phyloP scores from a whole-genome alignment of 2,888 invertebrate species.

The Microchrysa polita region DNA sequence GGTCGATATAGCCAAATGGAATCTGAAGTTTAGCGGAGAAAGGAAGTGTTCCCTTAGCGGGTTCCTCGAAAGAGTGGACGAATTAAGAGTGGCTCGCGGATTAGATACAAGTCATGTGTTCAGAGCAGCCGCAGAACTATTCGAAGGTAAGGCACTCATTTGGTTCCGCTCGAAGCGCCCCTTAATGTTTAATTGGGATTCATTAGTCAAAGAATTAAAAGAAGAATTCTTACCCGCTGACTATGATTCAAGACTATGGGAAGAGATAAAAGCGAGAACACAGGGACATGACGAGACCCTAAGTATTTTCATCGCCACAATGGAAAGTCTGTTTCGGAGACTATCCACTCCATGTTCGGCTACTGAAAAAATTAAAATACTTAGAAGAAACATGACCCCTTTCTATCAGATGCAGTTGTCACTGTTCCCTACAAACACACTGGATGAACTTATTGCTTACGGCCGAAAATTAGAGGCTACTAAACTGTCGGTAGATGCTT shows the following conservation, averaged over 20 bases:
- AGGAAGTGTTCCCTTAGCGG: neutral
- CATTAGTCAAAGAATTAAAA: neutral
- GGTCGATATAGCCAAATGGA: neutral
- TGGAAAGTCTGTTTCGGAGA: constrained; percentile 4
- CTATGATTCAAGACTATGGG: neutral
- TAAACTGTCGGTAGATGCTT: no score
- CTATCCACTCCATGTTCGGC: neutral
- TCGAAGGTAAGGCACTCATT: neutral
- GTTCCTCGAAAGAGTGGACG: neutral
- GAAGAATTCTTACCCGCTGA: neutral
- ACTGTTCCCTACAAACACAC: no score
- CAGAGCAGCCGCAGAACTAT: neutral
- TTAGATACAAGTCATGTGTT: neutral
- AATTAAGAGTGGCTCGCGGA: neutral
- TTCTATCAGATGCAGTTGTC: no score
- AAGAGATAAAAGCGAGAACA: neutral
- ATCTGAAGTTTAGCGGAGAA: neutral
- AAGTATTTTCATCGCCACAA: neutral
- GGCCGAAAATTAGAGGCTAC: no score
- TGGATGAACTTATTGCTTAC: no score
- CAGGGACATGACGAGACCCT: constrained; percentile 3
- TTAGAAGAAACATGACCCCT: no score
- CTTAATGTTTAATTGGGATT: neutral
- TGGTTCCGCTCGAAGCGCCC: neutral
- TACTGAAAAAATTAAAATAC: neutral